phyloP scores from a whole-genome alignment of 2,113 vertebrate genomes.

The Platycercus adscitus region DNA sequence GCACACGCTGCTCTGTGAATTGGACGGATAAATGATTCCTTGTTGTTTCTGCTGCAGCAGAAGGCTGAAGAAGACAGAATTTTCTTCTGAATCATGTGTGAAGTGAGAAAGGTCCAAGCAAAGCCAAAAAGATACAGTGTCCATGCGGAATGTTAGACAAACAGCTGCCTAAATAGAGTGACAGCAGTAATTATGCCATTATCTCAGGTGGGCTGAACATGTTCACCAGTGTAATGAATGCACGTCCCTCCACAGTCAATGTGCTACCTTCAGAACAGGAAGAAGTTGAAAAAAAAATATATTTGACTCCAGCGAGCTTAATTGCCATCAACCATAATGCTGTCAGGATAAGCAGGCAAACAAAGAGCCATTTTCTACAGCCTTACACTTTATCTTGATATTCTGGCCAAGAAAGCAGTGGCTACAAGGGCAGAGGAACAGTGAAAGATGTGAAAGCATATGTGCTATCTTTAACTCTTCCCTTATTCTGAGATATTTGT shows the following conservation, averaged over 20 bases:
- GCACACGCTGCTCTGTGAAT: neutral
- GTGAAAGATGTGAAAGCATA: neutral
- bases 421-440: neutral
- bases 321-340: neutral
- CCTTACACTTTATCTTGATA: neutral
- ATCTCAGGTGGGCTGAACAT: neutral
- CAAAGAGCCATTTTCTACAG: neutral
- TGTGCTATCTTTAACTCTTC: neutral
- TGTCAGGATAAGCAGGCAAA: neutral
- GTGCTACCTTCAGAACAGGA: neutral
- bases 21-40: neutral
- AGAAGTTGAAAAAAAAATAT: neutral
- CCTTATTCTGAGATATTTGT: neutral
- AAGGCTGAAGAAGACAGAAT: neutral
- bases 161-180: neutral
- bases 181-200: neutral
- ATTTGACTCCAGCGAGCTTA: neutral
- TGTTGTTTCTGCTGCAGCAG: neutral
- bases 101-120: neutral
- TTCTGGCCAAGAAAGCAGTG: neutral
- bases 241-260: neutral
- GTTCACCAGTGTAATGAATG: fast-evolving
- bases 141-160: neutral
- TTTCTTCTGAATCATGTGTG: neutral
- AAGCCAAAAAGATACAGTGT: neutral